Percentiles rank a stretch among this genome's conserved stretches.
These are phyloP conservation scores for Petrocephalus zakoni DNA, from an alignment of 2,113 vertebrate species.

Conservation along the genomic window DNA sequence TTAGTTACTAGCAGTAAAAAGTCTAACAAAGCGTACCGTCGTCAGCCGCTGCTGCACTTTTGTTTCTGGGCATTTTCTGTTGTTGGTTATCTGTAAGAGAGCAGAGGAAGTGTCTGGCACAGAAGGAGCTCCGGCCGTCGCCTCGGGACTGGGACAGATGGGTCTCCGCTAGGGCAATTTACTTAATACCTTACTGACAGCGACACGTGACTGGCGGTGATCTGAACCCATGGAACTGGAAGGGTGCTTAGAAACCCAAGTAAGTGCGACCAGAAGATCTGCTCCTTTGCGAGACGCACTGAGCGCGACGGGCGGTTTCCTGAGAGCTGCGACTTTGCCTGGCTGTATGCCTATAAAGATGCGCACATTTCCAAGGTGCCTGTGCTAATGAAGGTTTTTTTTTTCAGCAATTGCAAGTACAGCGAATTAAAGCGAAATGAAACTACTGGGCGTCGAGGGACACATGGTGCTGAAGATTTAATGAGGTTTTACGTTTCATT, in stretches of 20 bases:
- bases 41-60: slow-evolving; percentile 57
- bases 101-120: background rate
- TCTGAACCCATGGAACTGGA: background rate
- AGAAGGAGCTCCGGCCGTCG: background rate
- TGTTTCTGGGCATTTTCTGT: slow-evolving; percentile 70
- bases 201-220: slow-evolving; percentile 29
- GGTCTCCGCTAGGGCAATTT: slow-evolving; percentile 29
- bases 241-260: background rate
- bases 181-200: slow-evolving; percentile 39
- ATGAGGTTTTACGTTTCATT: slow-evolving; percentile 60
- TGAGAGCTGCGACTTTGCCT: background rate
- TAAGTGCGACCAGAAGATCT: background rate
- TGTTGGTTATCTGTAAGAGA: background rate
- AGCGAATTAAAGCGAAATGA: slow-evolving; percentile 25
- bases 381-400: background rate
- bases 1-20: background rate
- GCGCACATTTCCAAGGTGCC: background rate
- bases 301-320: background rate
- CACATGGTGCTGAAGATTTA: slow-evolving; percentile 56
- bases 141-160: background rate
- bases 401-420: background rate
- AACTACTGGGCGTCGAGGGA: slow-evolving; percentile 32
- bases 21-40: slow-evolving; percentile 66
- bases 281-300: background rate
- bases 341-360: background rate